Evolutionary conservation across 2,888 invertebrate genomes (phyloP), one percentile per base, ranked within the genome.

Genomic region (Oeneis ivallda): DNA sequence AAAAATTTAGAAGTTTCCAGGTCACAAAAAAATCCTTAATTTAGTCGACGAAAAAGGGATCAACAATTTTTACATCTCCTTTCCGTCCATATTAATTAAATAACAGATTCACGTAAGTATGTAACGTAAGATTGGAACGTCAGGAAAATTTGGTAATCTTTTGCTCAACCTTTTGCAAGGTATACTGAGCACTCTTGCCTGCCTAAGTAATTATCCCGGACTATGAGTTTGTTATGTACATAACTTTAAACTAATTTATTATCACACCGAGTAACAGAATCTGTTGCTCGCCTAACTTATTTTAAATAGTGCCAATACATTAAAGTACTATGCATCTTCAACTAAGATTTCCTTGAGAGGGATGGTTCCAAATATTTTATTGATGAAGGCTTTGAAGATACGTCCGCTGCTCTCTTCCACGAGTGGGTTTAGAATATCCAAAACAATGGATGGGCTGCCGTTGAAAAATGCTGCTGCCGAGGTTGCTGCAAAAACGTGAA

Each of bases 401-500:
- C 94, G 93, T 0, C 93, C 93, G 0, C 93, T 89, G 0, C 94
- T 94, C 72, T 95, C 95, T 62, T 95, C 94, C 54, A 95, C 93
- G 47, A 95, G 93, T 0, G 95, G 95, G 77, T 93, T 94, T 47
- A 95, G 85, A 57, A 95, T 94, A 71, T 95, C 95, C 81, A 95
- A 83, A 4, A 95, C 93, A 9, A 93, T 85, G 60, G 93, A 88
- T 0, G 95, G 94, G 76, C 95, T 95, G 67, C 94, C 93, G 75
- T 95, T 95, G 92, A 94, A 95, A 89, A 95, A 95, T 6, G 93
- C 89, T 0, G 93, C 92, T n/a, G 95, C 95, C 41, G 95, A 93
- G 63, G 93, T 88, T 57, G 95, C 95, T 95, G 88, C 41, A 78
- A 82, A 47, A 39, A 43, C 3, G 34, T 34, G 8, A 2, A 39